Evolutionary conservation across 2,888 invertebrate genomes (phyloP), one percentile per base, ranked within the genome.

Genomic region (Aethes cnicana): DNA sequence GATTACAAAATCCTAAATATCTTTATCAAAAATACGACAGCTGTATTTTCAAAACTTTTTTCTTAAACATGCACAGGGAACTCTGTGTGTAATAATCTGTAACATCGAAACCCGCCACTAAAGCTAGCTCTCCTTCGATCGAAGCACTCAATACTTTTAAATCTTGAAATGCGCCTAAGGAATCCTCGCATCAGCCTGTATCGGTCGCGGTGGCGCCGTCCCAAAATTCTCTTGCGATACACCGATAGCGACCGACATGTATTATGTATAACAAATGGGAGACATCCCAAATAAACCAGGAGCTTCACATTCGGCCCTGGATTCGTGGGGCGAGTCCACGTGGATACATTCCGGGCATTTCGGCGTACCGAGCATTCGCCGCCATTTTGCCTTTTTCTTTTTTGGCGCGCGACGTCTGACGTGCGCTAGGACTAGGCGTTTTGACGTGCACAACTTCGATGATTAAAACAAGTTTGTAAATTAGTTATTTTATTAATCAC

Each of bases 181-280:
- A 18, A 18, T 2, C 16, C 6, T 9, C 2, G 23, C 17, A 54
- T 56, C 28, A 56, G 55, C 78, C 85, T 85, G 81, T 88, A 84
- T 65, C 48, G 48, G 55, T 53, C 57, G 54, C 77, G 74, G 75
- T 88, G 87, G 87, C 88, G 88, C 85, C 85, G 86, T 73, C 81
- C 76, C 77, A 68, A 83, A 83, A 87, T 86, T 82, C 84, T 74
- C 82, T 77, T 70, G 83, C 83, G 87, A 88, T 88, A 77, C 78
- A 69, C 77, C 77, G 86, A 88, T 87, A 87, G 76, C 81, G 72
- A 62, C 77, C 77, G 72, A 81, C 82, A 87, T 86, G 86, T 84
- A 84, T 88, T 82, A 87, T 88, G 87, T 89, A 89, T 89, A 85
- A 89, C 88, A 88, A 87, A 89, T 89, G 87, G 84, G 82, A 84